phyloP scores from a whole-genome alignment of 2,797 vertebrate genomes.

The Clarias fuscus region DNA sequence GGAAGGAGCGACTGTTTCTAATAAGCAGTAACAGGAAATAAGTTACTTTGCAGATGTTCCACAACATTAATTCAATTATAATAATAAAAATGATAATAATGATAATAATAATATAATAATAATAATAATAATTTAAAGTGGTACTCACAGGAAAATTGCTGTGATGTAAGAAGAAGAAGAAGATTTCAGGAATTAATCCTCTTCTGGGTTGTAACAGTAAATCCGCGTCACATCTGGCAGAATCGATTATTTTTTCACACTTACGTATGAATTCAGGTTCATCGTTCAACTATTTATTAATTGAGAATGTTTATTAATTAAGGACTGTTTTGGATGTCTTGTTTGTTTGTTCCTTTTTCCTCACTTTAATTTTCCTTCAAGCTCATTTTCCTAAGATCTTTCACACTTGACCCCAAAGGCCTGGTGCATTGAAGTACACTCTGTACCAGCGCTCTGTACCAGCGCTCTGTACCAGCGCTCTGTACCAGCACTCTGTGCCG shows the following conservation, averaged over 20 bases:
- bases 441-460: too few species aligned
- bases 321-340: not conserved
- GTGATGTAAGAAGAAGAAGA: not conserved
- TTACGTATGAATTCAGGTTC: not conserved
- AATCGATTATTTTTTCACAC: not conserved
- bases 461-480: too few species aligned
- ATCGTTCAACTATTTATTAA: not conserved
- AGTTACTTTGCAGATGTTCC: not conserved
- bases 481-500: too few species aligned
- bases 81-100: not conserved
- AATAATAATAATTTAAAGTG: not conserved
- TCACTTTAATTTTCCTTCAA: slow-evolving; percentile 5
- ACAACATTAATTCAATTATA: not conserved
- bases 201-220: not conserved
- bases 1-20: not conserved
- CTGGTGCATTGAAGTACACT: too few species aligned
- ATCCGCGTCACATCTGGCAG: not conserved
- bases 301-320: not conserved
- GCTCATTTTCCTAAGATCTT: not conserved
- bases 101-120: not conserved
- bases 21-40: not conserved
- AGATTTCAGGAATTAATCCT: not conserved
- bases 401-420: too few species aligned
- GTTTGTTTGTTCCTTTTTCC: not conserved
- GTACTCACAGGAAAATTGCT: not conserved